Evolutionary conservation across 2,113 vertebrate genomes (phyloP).

Genomic region (Pampusana beccarii): DNA sequence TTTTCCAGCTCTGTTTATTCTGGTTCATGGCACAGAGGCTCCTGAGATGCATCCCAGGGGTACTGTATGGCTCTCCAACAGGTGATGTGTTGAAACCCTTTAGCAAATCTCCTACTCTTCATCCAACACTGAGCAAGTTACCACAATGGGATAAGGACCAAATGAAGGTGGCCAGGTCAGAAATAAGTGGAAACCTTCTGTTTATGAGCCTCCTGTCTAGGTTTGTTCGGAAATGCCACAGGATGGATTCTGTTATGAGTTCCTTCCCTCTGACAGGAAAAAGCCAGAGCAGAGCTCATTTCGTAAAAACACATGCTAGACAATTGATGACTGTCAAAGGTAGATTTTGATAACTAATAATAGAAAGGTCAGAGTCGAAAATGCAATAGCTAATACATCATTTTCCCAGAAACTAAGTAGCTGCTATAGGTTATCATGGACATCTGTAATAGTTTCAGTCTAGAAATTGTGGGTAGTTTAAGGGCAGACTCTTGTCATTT

Average conservation of each 20-base stretch:
- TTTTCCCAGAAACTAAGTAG: not conserved
- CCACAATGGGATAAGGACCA: not conserved
- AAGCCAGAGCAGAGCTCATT: not conserved
- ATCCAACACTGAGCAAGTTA: not conserved
- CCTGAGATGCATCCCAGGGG: not conserved
- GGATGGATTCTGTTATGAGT: not conserved
- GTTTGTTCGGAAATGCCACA: not conserved
- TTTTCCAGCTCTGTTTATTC: not conserved
- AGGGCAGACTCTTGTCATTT: constrained; percentile 10
- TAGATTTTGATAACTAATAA: constrained; percentile 24
- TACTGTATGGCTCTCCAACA: not conserved
- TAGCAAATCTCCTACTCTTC: not conserved
- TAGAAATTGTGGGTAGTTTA: constrained; percentile 7
- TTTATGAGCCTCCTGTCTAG: not conserved
- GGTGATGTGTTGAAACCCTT: not conserved
- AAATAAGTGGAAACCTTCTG: not conserved
- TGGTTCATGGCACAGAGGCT: not conserved
- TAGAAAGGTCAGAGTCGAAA: constrained; percentile 44
- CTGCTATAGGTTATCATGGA: not conserved
- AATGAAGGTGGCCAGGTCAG: not conserved
- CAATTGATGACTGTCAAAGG: not conserved
- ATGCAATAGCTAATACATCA: not conserved
- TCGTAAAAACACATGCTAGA: not conserved
- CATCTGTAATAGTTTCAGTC: constrained; percentile 14
- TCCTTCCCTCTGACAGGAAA: not conserved